Conservation (phyloP, 1,140 invertebrate species). For the Hyles euphorbiae region DNA sequence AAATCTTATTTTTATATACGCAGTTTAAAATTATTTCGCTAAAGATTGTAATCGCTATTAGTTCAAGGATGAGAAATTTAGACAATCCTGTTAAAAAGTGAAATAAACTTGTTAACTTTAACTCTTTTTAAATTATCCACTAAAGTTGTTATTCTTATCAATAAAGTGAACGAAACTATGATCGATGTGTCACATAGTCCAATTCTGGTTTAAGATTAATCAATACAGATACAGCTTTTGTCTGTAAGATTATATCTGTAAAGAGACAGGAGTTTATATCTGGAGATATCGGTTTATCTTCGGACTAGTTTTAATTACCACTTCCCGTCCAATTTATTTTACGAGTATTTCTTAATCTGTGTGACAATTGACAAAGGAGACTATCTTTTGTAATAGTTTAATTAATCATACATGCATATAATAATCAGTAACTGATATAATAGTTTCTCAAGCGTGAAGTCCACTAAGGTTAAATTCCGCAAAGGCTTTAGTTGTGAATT, state of each 20-base stretch:
- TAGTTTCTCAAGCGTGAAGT: too few species aligned
- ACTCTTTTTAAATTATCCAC: constrained; percentile 1
- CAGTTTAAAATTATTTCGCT: too few species aligned
- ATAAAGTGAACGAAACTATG: constrained; percentile 63
- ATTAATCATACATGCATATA: too few species aligned
- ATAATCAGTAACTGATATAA: too few species aligned
- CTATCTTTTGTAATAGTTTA: too few species aligned
- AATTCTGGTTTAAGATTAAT: constrained; percentile 46
- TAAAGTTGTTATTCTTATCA: constrained; percentile 52
- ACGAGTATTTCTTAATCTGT: background rate
- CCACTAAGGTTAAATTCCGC: too few species aligned
- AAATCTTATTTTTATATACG: too few species aligned
- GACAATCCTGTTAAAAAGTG: background rate
- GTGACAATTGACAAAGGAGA: too few species aligned
- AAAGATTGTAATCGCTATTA: too few species aligned
- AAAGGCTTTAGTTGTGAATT: too few species aligned
- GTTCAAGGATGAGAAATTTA: too few species aligned
- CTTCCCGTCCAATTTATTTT: constrained; percentile 14
- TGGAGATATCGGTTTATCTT: constrained; percentile 19
- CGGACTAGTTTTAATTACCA: constrained; percentile 21
- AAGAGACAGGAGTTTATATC: constrained; percentile 45
- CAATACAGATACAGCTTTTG: constrained; percentile 39
- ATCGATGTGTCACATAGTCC: constrained; percentile 50
- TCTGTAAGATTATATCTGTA: constrained; percentile 44
- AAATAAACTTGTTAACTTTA: background rate